These are phyloP conservation scores for Myotis brandtii DNA, from an alignment of 2,113 vertebrate genomes.

Conservation along the genomic window DNA sequence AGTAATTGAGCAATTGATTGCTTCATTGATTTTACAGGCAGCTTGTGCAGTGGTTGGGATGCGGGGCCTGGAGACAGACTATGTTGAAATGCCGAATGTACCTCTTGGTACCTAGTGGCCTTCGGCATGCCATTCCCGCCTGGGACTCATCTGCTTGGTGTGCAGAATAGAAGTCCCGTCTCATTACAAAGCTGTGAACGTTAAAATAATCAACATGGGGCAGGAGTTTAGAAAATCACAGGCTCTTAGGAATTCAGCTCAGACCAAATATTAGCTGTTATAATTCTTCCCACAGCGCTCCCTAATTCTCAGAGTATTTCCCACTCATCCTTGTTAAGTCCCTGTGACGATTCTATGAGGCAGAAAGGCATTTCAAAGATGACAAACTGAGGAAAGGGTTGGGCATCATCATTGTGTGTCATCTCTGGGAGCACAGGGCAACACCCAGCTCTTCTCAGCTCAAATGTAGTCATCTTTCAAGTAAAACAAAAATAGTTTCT, in stretches of 20 bases:
- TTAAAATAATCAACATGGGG: background rate
- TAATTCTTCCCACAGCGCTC: background rate
- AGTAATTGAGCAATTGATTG: background rate
- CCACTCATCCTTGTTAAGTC: background rate
- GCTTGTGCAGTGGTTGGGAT: background rate
- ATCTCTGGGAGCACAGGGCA: rapidly evolving
- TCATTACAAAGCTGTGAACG: background rate
- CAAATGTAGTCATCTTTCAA: background rate
- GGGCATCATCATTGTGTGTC: rapidly evolving
- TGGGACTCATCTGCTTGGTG: background rate
- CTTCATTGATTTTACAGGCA: background rate
- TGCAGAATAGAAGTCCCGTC: background rate
- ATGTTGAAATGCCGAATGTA: rapidly evolving
- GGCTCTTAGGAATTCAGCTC: background rate
- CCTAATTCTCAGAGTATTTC: background rate
- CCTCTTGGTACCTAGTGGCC: rapidly evolving
- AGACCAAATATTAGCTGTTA: background rate
- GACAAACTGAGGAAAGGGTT: background rate
- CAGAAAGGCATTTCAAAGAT: background rate
- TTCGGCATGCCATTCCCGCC: background rate
- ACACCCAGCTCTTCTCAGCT: background rate
- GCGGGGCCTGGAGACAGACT: background rate
- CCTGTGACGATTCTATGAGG: background rate
- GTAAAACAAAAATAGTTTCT: background rate
- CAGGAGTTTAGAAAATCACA: background rate